Evolutionary conservation across 2,888 invertebrate genomes (phyloP).

Genomic region (Coremacera marginata): DNA sequence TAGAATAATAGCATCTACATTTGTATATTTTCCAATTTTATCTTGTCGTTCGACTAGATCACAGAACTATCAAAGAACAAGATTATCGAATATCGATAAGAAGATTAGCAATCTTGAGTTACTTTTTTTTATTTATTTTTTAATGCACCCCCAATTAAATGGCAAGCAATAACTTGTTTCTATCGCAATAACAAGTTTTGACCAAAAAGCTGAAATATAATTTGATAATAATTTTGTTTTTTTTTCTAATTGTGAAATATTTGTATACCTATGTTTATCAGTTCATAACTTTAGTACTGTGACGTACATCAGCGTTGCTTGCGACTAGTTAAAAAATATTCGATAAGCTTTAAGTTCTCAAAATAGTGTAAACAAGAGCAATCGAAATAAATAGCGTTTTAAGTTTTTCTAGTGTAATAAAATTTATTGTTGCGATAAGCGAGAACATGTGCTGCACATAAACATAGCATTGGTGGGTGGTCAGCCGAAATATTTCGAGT

Average conservation of each 20-base stretch:
- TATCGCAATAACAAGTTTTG: background rate
- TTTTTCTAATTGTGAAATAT: background rate
- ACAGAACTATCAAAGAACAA: too few species aligned
- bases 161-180: background rate
- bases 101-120: background rate
- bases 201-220: background rate
- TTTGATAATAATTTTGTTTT: background rate
- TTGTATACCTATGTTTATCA: too few species aligned
- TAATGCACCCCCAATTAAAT: background rate
- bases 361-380: too few species aligned
- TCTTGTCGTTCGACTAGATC: too few species aligned
- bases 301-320: background rate
- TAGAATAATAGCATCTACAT: too few species aligned
- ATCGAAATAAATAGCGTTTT: too few species aligned
- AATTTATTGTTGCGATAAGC: conserved; percentile 10
- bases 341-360: too few species aligned
- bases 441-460: background rate
- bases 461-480: conserved; percentile 16
- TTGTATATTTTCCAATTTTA: too few species aligned
- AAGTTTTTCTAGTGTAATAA: too few species aligned
- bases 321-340: background rate
- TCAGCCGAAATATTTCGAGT: conserved; percentile 9
- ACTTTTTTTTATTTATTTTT: background rate
- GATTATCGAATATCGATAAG: background rate
- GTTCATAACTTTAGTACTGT: background rate